Percentiles rank a stretch among this genome's conserved stretches.
Conservation (phyloP, 2,888 invertebrate genomes). For the Reticulitermes lucifugus region DNA sequence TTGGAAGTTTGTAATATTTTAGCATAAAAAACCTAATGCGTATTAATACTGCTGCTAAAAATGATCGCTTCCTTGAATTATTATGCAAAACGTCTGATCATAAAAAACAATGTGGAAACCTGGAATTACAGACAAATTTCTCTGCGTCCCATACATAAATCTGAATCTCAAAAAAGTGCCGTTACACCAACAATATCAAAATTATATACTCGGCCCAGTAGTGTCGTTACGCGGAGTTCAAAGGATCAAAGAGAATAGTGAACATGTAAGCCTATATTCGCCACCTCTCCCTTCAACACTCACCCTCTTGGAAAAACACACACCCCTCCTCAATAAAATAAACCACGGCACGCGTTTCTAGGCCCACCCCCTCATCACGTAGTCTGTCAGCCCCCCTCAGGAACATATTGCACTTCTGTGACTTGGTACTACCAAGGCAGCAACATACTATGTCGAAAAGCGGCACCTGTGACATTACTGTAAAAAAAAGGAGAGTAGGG, state of each 20-base stretch:
- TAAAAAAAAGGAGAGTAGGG: conserved; percentile 10
- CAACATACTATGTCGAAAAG: conserved; percentile 32
- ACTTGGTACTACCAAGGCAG: conserved; percentile 40
- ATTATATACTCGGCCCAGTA: conserved; percentile 36
- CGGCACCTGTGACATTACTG: conserved; percentile 45
- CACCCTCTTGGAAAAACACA: conserved; percentile 19
- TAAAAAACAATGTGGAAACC: neutral
- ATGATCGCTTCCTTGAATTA: neutral
- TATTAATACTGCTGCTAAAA: neutral
- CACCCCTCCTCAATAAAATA: conserved; percentile 58
- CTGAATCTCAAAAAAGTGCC: neutral
- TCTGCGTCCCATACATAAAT: neutral
- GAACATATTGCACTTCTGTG: conserved; percentile 33
- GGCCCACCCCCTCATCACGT: neutral
- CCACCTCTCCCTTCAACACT: neutral
- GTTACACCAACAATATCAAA: conserved; percentile 34
- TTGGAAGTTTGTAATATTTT: neutral
- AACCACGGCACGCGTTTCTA: conserved; percentile 60
- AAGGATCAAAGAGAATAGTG: conserved; percentile 51
- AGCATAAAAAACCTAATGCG: neutral
- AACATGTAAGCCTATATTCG: neutral
- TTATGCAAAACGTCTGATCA: neutral
- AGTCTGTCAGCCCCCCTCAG: conserved; percentile 24
- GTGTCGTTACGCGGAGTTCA: conserved; percentile 42
- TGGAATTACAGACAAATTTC: neutral